Evolutionary conservation across 1,140 invertebrate species (phyloP).

Genomic region (Panagrolaimus sp.): DNA sequence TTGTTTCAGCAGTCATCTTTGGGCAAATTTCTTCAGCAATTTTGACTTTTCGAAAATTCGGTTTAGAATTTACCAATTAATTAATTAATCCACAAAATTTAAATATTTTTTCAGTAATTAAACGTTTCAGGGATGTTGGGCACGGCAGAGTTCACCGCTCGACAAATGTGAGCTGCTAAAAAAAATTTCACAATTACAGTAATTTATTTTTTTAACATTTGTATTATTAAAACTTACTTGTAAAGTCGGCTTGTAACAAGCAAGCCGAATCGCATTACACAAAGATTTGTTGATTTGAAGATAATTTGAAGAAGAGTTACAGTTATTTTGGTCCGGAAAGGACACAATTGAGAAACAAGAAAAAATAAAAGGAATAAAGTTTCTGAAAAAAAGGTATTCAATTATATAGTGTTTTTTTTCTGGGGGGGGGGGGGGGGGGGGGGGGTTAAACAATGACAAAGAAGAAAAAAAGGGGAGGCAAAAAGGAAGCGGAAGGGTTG

Average conservation of each 20-base stretch:
- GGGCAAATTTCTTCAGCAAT: neutral
- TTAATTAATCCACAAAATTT: neutral
- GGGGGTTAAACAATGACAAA: no score
- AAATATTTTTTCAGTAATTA: neutral
- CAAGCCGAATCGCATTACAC: slow-evolving; percentile 15
- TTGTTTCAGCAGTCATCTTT: slow-evolving; percentile 15
- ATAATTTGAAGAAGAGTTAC: no score
- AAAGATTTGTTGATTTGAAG: neutral
- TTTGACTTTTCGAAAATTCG: neutral
- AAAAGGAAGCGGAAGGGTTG: no score
- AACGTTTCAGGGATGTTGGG: slow-evolving; percentile 12
- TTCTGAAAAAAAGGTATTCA: no score
- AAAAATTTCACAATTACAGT: slow-evolving; percentile 4
- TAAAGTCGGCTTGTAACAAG: neutral
- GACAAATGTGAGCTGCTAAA: slow-evolving; percentile 21
- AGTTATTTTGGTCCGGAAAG: no score
- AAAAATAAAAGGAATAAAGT: no score
- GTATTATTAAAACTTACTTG: neutral
- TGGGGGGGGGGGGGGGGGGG: no score
- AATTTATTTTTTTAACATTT: neutral
- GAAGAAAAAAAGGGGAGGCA: no score
- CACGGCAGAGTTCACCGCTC: slow-evolving; percentile 18
- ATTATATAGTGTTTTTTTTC: no score
- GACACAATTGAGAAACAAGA: slow-evolving; percentile 63
- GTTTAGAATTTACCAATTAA: neutral